phyloP scores from a whole-genome alignment of 2,113 vertebrate species.

The Candoia aspera region DNA sequence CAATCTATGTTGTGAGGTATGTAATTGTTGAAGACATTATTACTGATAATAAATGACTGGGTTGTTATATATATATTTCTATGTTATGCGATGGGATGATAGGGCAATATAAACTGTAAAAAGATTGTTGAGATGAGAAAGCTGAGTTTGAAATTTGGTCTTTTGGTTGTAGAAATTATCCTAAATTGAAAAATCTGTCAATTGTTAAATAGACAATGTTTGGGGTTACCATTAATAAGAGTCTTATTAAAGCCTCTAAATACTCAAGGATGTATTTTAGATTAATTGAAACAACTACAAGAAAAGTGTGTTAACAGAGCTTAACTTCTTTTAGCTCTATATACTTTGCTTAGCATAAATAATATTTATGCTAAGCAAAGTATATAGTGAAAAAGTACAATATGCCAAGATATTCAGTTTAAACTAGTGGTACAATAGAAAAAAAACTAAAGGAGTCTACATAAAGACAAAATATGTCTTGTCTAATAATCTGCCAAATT shows the following conservation, averaged over 20 bases:
- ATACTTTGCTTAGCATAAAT: too few relatives aligned
- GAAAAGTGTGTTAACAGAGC: neutral
- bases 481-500: neutral
- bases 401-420: neutral
- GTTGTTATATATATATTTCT: too few relatives aligned
- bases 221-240: neutral
- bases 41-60: neutral
- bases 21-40: neutral
- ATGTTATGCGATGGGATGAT: too few relatives aligned
- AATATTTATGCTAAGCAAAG: neutral
- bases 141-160: neutral
- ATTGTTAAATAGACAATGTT: neutral
- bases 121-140: too few relatives aligned
- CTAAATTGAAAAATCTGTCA: neutral
- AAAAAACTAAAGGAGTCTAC: neutral
- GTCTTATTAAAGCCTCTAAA: neutral
- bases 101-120: too few relatives aligned
- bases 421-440: neutral
- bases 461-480: neutral
- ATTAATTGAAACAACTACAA: neutral
- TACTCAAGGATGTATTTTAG: neutral
- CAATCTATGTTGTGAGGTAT: neutral
- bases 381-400: neutral
- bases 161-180: neutral
- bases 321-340: neutral